These are phyloP conservation scores for Fragum fragum DNA, from an alignment of 2,888 invertebrate genomes.

Conservation along the genomic window DNA sequence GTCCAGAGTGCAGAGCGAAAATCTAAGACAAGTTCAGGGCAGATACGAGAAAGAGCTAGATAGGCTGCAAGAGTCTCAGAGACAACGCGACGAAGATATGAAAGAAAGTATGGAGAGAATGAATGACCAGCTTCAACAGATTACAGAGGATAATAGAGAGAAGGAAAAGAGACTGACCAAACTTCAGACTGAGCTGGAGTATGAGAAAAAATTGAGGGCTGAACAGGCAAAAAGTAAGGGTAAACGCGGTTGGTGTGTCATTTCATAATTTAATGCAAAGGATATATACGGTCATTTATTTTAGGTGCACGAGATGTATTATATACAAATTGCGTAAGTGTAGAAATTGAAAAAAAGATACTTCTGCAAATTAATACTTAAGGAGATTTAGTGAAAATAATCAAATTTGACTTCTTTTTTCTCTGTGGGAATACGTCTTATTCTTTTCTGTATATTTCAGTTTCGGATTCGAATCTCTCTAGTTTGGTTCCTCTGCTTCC, in stretches of 20 bases:
- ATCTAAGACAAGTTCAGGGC: not conserved
- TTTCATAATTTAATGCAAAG: not conserved
- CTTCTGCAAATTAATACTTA: too few species aligned
- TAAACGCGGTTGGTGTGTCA: not conserved
- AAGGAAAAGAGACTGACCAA: not conserved
- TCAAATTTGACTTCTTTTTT: too few species aligned
- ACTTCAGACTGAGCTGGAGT: not conserved
- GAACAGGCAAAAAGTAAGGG: not conserved
- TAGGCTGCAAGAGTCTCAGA: not conserved
- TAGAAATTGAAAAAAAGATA: too few species aligned
- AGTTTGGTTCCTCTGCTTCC: too few species aligned
- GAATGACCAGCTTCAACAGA: not conserved
- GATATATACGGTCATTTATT: too few species aligned
- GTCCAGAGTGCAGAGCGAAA: not conserved
- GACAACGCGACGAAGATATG: not conserved
- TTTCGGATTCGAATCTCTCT: too few species aligned
- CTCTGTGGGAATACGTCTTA: too few species aligned
- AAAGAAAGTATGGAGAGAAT: not conserved
- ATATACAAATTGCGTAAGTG: too few species aligned
- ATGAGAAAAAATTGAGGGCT: not conserved
- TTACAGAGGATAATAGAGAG: not conserved
- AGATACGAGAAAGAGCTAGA: not conserved
- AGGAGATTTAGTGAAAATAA: too few species aligned
- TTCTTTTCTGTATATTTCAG: too few species aligned
- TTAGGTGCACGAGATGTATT: too few species aligned